Percentiles rank a stretch among this genome's conserved stretches.
These are phyloP conservation scores for Serinus canaria DNA, from an alignment of 2,113 vertebrate genomes.

Conservation along the genomic window DNA sequence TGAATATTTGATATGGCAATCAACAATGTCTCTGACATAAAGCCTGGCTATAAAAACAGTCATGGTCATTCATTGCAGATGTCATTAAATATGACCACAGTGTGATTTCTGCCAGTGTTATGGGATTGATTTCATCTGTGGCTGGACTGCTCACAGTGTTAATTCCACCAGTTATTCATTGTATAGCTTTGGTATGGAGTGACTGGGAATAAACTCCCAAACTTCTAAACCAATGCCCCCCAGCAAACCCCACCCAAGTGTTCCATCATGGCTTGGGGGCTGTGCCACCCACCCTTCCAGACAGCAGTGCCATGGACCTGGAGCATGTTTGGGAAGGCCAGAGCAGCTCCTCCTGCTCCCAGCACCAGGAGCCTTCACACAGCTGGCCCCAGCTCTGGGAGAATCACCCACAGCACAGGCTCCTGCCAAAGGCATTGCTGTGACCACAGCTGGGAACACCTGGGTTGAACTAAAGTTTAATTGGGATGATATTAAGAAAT, in stretches of 20 bases:
- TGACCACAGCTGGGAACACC: not conserved
- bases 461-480: not conserved
- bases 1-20: not conserved
- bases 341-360: not conserved
- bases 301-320: not conserved
- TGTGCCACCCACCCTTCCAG: not conserved
- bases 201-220: not conserved
- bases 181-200: not conserved
- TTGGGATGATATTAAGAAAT: not conserved
- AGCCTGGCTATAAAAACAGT: not conserved
- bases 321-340: accelerated
- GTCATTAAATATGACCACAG: not conserved
- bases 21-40: not conserved
- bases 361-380: not conserved
- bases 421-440: not conserved
- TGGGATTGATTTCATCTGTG: not conserved
- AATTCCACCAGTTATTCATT: not conserved
- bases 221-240: not conserved
- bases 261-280: not conserved
- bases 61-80: not conserved
- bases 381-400: not conserved
- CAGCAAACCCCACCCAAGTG: not conserved
- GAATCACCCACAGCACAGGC: not conserved
- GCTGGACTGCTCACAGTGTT: not conserved
- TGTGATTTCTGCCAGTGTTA: not conserved